A percentile compares a stretch with the other conserved stretches of the same genome.
These are phyloP conservation scores for Drosophila percnosoma DNA, from an alignment of 2,888 invertebrate species.

Conservation along the genomic window DNA sequence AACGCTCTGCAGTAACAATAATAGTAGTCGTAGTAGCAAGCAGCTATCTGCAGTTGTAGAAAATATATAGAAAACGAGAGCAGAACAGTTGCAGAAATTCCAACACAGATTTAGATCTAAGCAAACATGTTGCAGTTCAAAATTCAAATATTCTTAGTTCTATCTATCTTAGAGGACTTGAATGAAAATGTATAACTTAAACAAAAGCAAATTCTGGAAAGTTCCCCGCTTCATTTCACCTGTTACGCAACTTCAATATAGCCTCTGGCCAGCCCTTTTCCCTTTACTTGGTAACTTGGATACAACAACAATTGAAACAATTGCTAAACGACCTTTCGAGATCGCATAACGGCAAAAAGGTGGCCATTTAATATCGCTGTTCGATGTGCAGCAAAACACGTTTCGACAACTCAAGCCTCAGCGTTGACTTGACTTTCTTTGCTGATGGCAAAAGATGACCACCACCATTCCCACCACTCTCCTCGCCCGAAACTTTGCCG, in stretches of 20 bases:
- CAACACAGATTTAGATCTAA: not conserved
- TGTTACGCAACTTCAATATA: not conserved
- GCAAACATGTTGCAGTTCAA: not conserved
- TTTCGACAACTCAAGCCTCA: conserved; percentile 38
- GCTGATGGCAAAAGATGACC: conserved; percentile 52
- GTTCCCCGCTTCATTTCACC: not conserved
- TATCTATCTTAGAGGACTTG: too few relatives aligned
- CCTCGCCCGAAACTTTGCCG: not conserved
- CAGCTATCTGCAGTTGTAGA: not conserved
- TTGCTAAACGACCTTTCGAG: conserved; percentile 24
- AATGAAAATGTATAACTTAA: not conserved
- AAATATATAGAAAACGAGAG: not conserved
- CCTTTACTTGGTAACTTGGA: not conserved
- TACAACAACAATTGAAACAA: conserved; percentile 17
- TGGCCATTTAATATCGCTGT: conserved; percentile 71
- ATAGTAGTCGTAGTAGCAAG: not conserved
- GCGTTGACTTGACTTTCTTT: conserved; percentile 44
- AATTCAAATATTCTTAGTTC: too few relatives aligned
- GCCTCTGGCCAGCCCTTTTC: not conserved
- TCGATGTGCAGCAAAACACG: conserved; percentile 59
- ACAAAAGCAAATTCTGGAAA: not conserved
- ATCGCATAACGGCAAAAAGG: conserved; percentile 55
- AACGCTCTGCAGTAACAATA: not conserved
- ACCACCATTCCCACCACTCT: not conserved
- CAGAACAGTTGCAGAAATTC: not conserved